These are phyloP conservation scores for Nyctereutes procyonoides DNA, from an alignment of 2,113 vertebrate genomes.

Conservation along the genomic window DNA sequence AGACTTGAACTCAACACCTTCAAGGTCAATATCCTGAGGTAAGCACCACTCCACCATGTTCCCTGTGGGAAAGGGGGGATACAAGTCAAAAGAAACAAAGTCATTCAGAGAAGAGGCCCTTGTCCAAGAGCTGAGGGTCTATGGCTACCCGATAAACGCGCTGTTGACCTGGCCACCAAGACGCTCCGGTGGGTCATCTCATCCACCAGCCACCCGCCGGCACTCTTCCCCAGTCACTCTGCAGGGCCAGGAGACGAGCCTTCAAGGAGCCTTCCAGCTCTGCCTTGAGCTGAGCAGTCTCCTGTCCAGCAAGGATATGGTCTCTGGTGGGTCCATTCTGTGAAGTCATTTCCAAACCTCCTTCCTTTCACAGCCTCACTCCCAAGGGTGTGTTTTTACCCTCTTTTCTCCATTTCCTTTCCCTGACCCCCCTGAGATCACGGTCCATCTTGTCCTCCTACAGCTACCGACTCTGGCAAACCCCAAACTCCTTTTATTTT, in stretches of 20 bases:
- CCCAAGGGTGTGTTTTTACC: background rate
- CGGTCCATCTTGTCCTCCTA: background rate
- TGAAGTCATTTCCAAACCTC: background rate
- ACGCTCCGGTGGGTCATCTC: background rate
- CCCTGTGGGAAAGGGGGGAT: conserved; percentile 86
- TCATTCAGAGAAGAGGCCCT: background rate
- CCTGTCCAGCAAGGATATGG: rapidly evolving
- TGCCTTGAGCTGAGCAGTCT: background rate
- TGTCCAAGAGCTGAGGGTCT: background rate
- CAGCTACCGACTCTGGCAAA: background rate
- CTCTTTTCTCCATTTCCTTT: background rate
- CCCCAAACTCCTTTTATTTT: background rate
- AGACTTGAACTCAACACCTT: conserved; percentile 99
- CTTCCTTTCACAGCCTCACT: background rate
- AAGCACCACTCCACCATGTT: conserved; percentile 99
- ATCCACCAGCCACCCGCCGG: background rate
- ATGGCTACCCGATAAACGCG: rapidly evolving
- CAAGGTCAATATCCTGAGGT: conserved; percentile 96
- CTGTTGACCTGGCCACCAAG: background rate
- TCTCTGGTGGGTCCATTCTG: background rate
- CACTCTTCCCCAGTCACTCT: background rate
- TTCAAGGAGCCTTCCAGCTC: background rate
- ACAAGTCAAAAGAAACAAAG: background rate
- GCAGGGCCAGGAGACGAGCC: background rate
- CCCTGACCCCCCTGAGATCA: background rate